phyloP scores from a whole-genome alignment of 2,888 invertebrate species.

The Omphaloscelis lunosa region DNA sequence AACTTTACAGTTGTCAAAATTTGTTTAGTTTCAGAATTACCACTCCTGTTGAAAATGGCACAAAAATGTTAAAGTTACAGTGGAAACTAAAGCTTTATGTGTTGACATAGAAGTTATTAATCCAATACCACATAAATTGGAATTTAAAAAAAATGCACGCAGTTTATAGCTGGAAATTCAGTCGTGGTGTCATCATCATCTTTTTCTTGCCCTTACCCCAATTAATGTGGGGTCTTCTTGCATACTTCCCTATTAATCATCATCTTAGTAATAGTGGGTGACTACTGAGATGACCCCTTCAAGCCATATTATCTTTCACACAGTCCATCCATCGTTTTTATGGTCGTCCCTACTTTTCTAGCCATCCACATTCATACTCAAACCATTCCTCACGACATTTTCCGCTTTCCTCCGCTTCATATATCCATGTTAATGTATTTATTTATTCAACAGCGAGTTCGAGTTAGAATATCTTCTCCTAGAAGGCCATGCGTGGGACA shows the following conservation, averaged over 20 bases:
- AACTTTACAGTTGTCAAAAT: background rate
- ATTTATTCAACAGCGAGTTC: constrained; percentile 93
- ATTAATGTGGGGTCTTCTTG: background rate
- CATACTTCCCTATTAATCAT: too few species aligned
- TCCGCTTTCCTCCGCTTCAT: background rate
- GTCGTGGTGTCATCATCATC: background rate
- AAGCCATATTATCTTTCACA: background rate
- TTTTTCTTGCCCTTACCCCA: background rate
- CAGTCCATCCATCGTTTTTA: background rate
- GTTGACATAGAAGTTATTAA: background rate
- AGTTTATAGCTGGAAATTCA: background rate
- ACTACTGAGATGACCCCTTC: too few species aligned
- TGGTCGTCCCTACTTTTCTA: background rate
- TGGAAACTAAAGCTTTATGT: background rate
- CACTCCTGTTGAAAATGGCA: background rate
- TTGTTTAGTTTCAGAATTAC: background rate
- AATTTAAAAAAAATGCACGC: background rate
- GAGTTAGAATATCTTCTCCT: constrained; percentile 98
- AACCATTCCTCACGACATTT: background rate
- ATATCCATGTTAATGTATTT: background rate
- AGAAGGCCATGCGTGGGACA: constrained; percentile 99
- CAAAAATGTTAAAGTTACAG: background rate
- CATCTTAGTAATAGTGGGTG: too few species aligned
- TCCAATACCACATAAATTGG: background rate
- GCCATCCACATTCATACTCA: background rate